Base-by-base conservation (phyloP, 2,113 vertebrate species). In the Alectura lathami region DNA sequence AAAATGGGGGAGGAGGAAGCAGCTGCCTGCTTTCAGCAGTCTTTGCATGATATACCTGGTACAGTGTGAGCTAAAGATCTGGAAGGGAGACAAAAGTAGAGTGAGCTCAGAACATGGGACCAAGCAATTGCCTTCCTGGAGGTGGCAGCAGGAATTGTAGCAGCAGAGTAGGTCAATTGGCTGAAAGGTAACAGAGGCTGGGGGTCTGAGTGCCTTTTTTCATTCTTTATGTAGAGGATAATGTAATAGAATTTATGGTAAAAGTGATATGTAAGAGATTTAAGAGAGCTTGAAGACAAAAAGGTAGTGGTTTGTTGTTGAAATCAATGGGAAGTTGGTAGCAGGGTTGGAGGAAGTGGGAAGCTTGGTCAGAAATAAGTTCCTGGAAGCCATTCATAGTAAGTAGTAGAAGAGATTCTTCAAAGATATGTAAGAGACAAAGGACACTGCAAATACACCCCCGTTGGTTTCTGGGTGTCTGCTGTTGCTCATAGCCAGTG, bases 21-120 rank as follows among this genome's bases (percentile, higher is more conserved):
- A 93, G 91, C 81, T 95, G 93, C 36, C 62, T 89, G 67, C 40
- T 89, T 74, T 85, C 74, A 60, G 53, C 83, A 82, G 27, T 66
- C 69, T 91, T 82, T 83, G 78, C 24, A 14, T 54, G 50, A 36
- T 77, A 60, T 83, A 63, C 26, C 43, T 86, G 57, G 45, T 57
- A 89, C 83, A 57, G 36, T 0, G 0, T 57, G 78, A 76, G 74
- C 53, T 82, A 62, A 76, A 72, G 79, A 38, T 40, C 21, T 3
- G 17, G 40, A n/a, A 75, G 17, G 32, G 50, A 68, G 83, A 32
- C 54, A 66, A 57, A 83, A 74, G 17, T 53, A 24, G 64, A 79
- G 53, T 8, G 38, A 54, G 14, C 67, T 69, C 53, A 13, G 34
- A 72, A 8, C 22, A 38, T 10, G 5, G 1, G 0, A 17, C 34